A percentile compares a stretch with the other conserved stretches of the same genome.
phyloP scores from a whole-genome alignment of 2,888 invertebrate genomes.

The Sesia bembeciformis region DNA sequence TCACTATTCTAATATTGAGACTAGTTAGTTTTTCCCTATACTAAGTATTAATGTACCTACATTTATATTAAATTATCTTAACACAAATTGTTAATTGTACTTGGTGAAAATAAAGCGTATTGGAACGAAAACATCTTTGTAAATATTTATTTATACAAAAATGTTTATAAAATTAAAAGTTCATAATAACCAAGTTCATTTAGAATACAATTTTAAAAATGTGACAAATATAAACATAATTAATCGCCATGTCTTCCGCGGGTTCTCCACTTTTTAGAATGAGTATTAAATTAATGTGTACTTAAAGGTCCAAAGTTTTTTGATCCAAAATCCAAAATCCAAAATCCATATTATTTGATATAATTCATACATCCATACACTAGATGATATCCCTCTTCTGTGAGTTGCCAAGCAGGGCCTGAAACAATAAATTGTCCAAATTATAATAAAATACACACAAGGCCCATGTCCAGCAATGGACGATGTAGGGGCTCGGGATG shows the following conservation, averaged over 20 bases:
- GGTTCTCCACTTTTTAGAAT: background rate
- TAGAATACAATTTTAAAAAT: conserved; percentile 1
- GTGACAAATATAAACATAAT: too few relatives aligned
- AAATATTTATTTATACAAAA: conserved; percentile 17
- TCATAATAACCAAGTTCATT: conserved; percentile 20
- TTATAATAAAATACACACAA: too few relatives aligned
- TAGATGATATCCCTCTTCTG: conserved; percentile 62
- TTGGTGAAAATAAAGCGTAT: conserved; percentile 65
- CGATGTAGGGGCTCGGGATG: too few relatives aligned
- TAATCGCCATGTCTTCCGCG: too few relatives aligned
- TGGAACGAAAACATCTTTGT: conserved; percentile 40
- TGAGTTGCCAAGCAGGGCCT: conserved; percentile 62
- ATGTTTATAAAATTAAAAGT: conserved; percentile 3
- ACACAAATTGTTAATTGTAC: conserved; percentile 40
- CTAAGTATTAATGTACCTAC: conserved; percentile 43
- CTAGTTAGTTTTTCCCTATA: conserved; percentile 68
- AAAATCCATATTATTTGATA: too few relatives aligned
- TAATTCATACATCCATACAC: conserved; percentile 7
- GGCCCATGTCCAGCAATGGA: too few relatives aligned
- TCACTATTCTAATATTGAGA: conserved; percentile 64
- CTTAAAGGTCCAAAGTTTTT: background rate
- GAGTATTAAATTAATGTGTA: conserved; percentile 8
- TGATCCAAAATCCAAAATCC: too few relatives aligned
- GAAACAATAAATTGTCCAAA: conserved; percentile 15
- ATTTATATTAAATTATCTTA: conserved; percentile 3